These are phyloP conservation scores for Akabosia matsudoensis DNA, from an alignment of 1,140 invertebrate genomes.

Conservation along the genomic window DNA sequence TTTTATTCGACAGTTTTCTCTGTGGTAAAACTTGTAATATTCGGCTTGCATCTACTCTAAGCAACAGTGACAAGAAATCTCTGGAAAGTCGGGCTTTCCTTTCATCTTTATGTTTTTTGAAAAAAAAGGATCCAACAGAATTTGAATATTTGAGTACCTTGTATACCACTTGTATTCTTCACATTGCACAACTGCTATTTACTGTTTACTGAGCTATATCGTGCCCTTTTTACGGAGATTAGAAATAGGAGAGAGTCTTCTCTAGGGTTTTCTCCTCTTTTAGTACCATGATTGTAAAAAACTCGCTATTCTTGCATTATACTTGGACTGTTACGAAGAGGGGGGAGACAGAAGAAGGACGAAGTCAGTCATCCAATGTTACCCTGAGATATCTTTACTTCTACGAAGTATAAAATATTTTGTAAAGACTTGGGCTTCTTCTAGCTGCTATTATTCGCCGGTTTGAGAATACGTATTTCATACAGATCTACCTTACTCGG, in stretches of 20 bases:
- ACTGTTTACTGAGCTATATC: background rate
- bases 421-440: no score
- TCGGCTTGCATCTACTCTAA: no score
- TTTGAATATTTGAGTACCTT: slow-evolving; percentile 16
- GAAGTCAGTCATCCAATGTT: no score
- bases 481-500: no score
- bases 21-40: no score
- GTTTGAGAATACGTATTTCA: no score
- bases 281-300: slow-evolving; percentile 13
- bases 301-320: background rate
- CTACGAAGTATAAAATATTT: no score
- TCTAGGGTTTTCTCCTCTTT: background rate
- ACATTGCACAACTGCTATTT: background rate
- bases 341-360: background rate
- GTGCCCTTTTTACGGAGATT: slow-evolving; percentile 4
- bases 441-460: no score
- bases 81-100: slow-evolving; percentile 3
- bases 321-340: background rate
- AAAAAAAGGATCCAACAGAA: background rate
- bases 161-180: background rate
- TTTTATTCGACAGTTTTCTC: no score
- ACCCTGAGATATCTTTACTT: no score
- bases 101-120: slow-evolving; percentile 20
- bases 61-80: background rate
- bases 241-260: background rate